phyloP scores from a whole-genome alignment of 2,888 invertebrate species.

The Caenorhabditis imperialis region DNA sequence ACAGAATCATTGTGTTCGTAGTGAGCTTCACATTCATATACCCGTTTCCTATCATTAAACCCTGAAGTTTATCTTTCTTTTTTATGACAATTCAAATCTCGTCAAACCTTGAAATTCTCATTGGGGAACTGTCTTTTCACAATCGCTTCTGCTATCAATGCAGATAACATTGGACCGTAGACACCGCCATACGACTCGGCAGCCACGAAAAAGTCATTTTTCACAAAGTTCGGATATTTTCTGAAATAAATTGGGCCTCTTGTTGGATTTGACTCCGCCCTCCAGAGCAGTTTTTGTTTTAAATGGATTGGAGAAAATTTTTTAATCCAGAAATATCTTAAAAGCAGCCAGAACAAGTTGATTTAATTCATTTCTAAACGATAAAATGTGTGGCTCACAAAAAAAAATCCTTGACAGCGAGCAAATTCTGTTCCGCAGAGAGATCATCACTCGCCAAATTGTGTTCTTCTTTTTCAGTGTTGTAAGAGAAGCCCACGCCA shows the following conservation, averaged over 20 bases:
- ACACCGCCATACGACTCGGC: conserved; percentile 80
- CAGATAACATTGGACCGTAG: conserved; percentile 79
- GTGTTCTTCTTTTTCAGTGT: conserved; percentile 26
- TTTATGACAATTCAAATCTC: neutral
- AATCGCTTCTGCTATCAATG: conserved; percentile 72
- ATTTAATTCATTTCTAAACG: neutral
- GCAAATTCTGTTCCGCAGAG: conserved; percentile 78
- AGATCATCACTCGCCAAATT: conserved; percentile 63
- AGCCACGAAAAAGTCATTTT: conserved; percentile 79
- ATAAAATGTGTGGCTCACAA: conserved; percentile 71
- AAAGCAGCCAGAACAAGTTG: too few relatives aligned
- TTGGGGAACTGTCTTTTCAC: conserved; percentile 49
- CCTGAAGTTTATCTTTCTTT: too few relatives aligned
- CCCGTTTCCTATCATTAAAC: conserved; percentile 50
- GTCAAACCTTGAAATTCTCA: conserved; percentile 61
- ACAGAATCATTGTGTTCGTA: conserved; percentile 56
- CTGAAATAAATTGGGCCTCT: conserved; percentile 46
- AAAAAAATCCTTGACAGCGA: conserved; percentile 80
- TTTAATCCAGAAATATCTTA: too few relatives aligned
- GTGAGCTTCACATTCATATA: conserved; percentile 50
- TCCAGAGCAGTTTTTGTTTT: too few relatives aligned
- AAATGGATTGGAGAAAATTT: too few relatives aligned
- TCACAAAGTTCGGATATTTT: conserved; percentile 78
- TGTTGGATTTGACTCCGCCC: too few relatives aligned
- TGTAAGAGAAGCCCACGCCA: conserved; percentile 77